phyloP scores from a whole-genome alignment of 2,797 vertebrate genomes.

The Rhinichthys osculus region DNA sequence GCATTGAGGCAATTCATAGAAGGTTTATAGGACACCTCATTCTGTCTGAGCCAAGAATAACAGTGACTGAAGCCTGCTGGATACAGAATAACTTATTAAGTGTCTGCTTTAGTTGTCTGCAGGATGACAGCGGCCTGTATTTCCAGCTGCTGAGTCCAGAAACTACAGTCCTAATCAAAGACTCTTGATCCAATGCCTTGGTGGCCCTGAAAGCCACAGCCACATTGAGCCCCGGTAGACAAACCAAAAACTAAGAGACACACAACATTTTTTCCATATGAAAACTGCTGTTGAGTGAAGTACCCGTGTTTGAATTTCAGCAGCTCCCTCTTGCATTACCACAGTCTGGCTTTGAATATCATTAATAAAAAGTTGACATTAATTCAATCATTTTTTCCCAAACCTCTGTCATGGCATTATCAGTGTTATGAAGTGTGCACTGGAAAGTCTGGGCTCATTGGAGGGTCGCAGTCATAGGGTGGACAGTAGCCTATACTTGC shows the following conservation, averaged over 20 bases:
- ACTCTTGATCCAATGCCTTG: slow-evolving; percentile 32
- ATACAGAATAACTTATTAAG: slow-evolving; percentile 18
- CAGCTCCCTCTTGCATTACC: slow-evolving; percentile 25
- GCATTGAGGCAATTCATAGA: too few species aligned
- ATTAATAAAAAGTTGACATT: slow-evolving; percentile 43
- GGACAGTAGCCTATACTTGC: slow-evolving; percentile 33
- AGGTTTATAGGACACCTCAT: neutral
- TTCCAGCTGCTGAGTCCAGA: slow-evolving; percentile 24
- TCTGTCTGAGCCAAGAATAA: slow-evolving; percentile 22
- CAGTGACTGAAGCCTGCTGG: slow-evolving; percentile 33
- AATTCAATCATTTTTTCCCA: slow-evolving; percentile 29
- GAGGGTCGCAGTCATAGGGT: slow-evolving; percentile 24
- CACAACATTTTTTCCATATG: neutral
- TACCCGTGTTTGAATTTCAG: slow-evolving; percentile 5
- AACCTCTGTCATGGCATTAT: slow-evolving; percentile 21
- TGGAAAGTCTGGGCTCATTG: slow-evolving; percentile 44
- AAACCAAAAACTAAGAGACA: slow-evolving; percentile 11
- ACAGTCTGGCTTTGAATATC: slow-evolving; percentile 16
- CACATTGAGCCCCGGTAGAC: neutral
- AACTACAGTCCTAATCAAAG: slow-evolving; percentile 31
- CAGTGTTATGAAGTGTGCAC: neutral
- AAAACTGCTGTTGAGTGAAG: slow-evolving; percentile 3
- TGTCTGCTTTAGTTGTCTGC: slow-evolving; percentile 28
- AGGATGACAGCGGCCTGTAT: slow-evolving; percentile 22
- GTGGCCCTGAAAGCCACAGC: slow-evolving; percentile 31